These are phyloP conservation scores for Apeira syringaria DNA, from an alignment of 2,888 invertebrate genomes.

Conservation along the genomic window DNA sequence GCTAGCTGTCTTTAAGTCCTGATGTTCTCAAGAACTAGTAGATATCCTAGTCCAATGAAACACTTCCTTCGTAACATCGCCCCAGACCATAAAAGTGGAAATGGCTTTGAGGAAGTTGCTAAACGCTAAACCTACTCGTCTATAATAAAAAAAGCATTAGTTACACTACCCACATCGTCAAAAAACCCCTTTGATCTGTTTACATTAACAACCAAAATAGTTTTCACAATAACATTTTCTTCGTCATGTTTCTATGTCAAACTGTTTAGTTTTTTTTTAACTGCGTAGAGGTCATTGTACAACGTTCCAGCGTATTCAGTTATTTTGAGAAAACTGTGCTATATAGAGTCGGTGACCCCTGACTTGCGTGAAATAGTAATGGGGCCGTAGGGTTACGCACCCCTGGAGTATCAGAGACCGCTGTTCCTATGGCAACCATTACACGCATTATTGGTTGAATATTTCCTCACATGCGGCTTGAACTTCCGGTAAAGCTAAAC, in stretches of 20 bases:
- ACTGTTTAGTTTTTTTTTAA: conserved; percentile 13
- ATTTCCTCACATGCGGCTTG: too few relatives aligned
- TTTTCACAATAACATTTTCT: conserved; percentile 7
- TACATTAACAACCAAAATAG: conserved; percentile 9
- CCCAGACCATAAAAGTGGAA: too few relatives aligned
- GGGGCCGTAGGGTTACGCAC: conserved; percentile 20
- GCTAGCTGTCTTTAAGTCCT: too few relatives aligned
- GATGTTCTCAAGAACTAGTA: too few relatives aligned
- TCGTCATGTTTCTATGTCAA: conserved; percentile 13
- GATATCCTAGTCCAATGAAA: too few relatives aligned
- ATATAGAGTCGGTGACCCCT: conserved; percentile 34
- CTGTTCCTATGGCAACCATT: conserved; percentile 32
- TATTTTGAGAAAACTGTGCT: conserved; percentile 40
- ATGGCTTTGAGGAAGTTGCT: too few relatives aligned
- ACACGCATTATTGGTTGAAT: conserved; percentile 11
- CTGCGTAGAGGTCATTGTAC: conserved; percentile 26
- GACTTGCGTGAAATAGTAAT: conserved; percentile 23
- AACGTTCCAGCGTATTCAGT: conserved; percentile 34
- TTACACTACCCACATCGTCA: background rate
- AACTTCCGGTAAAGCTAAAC: too few relatives aligned
- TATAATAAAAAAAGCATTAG: too few relatives aligned
- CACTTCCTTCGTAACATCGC: too few relatives aligned
- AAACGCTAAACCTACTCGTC: too few relatives aligned
- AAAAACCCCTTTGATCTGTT: background rate
- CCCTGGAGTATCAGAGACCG: conserved; percentile 2